Conservation (phyloP, 1,140 invertebrate genomes). For the Lasioglossum albipes region DNA sequence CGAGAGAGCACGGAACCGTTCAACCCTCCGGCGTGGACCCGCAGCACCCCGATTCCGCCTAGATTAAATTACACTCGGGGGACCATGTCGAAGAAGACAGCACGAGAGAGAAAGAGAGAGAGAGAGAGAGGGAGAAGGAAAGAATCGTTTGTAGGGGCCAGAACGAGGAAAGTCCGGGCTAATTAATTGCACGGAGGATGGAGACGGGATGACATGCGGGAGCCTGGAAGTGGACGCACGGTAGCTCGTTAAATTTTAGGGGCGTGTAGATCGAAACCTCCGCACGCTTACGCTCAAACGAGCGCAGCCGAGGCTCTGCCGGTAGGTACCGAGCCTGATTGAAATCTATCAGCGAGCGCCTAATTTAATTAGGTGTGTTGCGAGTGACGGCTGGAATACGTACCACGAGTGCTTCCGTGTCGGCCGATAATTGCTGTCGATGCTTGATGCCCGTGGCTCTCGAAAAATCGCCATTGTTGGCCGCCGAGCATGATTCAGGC, state of each 20-base stretch:
- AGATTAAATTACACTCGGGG: constrained; percentile 58
- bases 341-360: constrained; percentile 65
- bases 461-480: neutral
- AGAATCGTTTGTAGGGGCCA: constrained; percentile 15
- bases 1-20: neutral
- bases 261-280: constrained; percentile 55
- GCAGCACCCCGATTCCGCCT: constrained; percentile 50
- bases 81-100: neutral
- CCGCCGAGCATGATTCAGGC: too few species aligned
- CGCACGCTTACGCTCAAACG: constrained; percentile 46
- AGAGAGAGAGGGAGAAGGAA: too few species aligned
- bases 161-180: constrained; percentile 40
- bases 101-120: too few species aligned
- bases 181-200: constrained; percentile 65
- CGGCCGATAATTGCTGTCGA: constrained; percentile 30
- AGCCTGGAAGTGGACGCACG: constrained; percentile 51
- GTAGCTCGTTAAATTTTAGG: constrained; percentile 69
- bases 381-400: constrained; percentile 12
- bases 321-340: constrained; percentile 53
- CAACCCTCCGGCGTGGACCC: constrained; percentile 23
- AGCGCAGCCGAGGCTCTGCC: constrained; percentile 20
- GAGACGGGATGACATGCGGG: constrained; percentile 60
- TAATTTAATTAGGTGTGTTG: constrained; percentile 66
- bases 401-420: constrained; percentile 30
- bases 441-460: neutral